Evolutionary conservation across 2,113 vertebrate species (phyloP).

Genomic region (Chionis minor): DNA sequence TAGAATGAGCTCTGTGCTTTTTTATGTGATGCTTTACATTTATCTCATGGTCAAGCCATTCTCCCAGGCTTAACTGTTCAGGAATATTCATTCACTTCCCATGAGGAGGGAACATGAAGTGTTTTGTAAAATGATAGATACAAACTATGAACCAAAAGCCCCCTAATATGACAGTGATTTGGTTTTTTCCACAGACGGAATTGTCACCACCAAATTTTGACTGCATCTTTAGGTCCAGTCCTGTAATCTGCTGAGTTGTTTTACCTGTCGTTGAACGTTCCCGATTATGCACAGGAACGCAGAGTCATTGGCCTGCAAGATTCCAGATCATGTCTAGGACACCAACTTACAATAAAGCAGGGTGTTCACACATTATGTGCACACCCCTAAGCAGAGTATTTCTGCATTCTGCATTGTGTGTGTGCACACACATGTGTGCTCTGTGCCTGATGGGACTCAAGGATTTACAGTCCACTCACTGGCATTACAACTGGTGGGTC

Average conservation of each 20-base stretch:
- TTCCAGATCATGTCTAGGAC: not conserved
- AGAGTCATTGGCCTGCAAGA: not conserved
- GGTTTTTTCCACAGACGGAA: not conserved
- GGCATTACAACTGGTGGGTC: no score
- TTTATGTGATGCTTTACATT: not conserved
- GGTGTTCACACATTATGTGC: not conserved
- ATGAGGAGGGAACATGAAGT: not conserved
- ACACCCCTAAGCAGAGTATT: not conserved
- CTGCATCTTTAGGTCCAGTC: not conserved
- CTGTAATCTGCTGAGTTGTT: not conserved
- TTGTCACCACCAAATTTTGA: not conserved
- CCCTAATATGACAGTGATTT: not conserved
- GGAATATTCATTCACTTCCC: not conserved
- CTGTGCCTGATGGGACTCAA: not conserved
- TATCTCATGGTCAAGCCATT: not conserved
- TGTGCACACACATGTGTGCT: fast-evolving
- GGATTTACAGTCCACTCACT: not conserved
- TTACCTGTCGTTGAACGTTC: not conserved
- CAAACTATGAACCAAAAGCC: not conserved
- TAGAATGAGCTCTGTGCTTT: not conserved
- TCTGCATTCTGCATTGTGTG: not conserved
- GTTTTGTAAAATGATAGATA: not conserved
- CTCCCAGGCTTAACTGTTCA: not conserved
- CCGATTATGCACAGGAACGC: not conserved
- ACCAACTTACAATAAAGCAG: not conserved